These are phyloP conservation scores for Phenganax marumi DNA, from an alignment of 92 coral and sea anemone species.

Conservation along the genomic window DNA sequence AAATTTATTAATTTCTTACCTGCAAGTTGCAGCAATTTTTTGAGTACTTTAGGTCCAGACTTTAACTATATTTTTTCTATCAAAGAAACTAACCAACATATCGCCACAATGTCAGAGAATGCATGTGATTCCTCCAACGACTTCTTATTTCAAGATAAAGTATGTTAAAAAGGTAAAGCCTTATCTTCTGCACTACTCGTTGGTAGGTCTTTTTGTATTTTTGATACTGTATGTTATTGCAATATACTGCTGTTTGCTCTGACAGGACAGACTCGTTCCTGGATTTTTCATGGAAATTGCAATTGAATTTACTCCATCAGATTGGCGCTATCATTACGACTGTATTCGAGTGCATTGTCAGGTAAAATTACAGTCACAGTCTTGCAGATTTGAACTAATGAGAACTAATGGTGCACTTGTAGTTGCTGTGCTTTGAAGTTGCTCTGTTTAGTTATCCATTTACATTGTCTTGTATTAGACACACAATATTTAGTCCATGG, in stretches of 20 bases:
- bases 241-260: background rate
- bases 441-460: too few relatives aligned
- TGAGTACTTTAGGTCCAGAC: too few relatives aligned
- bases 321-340: conserved; percentile 93
- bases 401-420: background rate
- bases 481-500: too few relatives aligned
- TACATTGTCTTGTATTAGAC: too few relatives aligned
- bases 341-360: conserved; percentile 92
- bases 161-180: conserved; percentile 80
- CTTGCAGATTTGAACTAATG: background rate
- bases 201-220: background rate
- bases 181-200: background rate
- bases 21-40: too few relatives aligned
- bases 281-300: conserved; percentile 86
- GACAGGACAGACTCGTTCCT: conserved; percentile 90
- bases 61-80: background rate
- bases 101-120: conserved; percentile 95
- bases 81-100: conserved; percentile 81
- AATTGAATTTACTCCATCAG: conserved; percentile 88
- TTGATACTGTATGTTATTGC: background rate
- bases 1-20: too few relatives aligned
- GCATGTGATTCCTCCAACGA: conserved; percentile 95
- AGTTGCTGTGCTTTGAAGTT: background rate
- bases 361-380: conserved; percentile 48
- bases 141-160: conserved; percentile 85